Evolutionary conservation across 2,797 vertebrate genomes (phyloP), one percentile per base, ranked within the genome.

Genomic region (Pelochelys cantorii): DNA sequence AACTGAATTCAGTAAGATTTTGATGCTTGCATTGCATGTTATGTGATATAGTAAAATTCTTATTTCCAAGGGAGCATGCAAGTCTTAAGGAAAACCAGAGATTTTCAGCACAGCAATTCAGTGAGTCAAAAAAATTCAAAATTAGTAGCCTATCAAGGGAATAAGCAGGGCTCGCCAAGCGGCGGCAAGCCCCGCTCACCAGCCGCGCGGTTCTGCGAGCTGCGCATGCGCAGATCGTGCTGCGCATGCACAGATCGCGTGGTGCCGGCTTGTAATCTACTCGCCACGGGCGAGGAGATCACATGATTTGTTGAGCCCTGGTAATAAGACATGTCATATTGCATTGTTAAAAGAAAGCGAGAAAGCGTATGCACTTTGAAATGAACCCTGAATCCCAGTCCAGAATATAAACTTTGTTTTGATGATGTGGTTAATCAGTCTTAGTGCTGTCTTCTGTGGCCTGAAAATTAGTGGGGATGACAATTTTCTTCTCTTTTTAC

Each of bases 281-380:
- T n/a, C n/a, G n/a, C n/a, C n/a, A n/a, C n/a, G n/a, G n/a, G n/a
- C n/a, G n/a, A n/a, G n/a, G n/a, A n/a, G n/a, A n/a, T n/a, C n/a
- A n/a, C n/a, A n/a, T n/a, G n/a, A n/a, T n/a, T n/a, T n/a, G n/a
- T n/a, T n/a, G n/a, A n/a, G n/a, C n/a, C n/a, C n/a, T n/a, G n/a
- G 20, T 25, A 75, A 12, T 25, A 52, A 27, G 42, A 27, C 23
- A 77, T 15, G 29, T 77, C 25, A 77, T 17, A 52, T 20, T 52
- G 74, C 74, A 52, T 52, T 48, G 74, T 25, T 77, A 52, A 77
- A 48, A 75, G 37, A 48, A 75, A 90, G 56, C 1, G 8, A 74
- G n/a, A 91, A 92, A 87, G 79, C 0, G 0, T 5, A 27, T 27
- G 27, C 22, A 53, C n/a, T 54, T 82, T 82, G 34, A 84, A 74